Conservation (phyloP, 1,140 invertebrate species). For the Scaptomyza graminum region DNA sequence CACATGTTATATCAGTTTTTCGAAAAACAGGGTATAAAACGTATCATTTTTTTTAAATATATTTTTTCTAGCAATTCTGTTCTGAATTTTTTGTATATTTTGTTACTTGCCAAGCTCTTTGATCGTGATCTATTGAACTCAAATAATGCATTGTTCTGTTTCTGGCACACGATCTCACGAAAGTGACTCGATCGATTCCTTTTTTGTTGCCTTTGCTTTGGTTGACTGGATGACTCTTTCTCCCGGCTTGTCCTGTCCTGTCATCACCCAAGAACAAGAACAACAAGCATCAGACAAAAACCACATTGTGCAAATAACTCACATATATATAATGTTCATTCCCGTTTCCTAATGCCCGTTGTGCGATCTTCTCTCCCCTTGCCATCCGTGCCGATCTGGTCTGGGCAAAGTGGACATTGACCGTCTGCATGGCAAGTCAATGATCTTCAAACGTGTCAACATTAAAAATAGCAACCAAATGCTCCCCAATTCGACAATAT, state of each 20-base stretch:
- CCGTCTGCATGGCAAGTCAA: constrained; percentile 74
- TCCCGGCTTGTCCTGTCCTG: constrained; percentile 21
- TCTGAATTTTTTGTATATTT: no score
- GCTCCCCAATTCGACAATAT: constrained; percentile 22
- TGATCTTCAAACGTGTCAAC: constrained; percentile 81
- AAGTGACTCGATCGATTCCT: constrained; percentile 29
- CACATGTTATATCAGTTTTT: no score
- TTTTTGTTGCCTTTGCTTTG: neutral
- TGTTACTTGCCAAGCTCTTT: neutral
- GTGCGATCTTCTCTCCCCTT: constrained; percentile 5
- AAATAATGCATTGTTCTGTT: constrained; percentile 54
- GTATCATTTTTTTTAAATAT: no score
- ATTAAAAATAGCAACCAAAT: constrained; percentile 79
- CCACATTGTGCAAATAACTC: constrained; percentile 65
- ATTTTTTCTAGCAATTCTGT: no score
- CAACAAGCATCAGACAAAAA: constrained; percentile 42
- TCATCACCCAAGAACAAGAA: constrained; percentile 35
- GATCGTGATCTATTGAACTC: constrained; percentile 67
- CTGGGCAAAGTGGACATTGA: constrained; percentile 70
- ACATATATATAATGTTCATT: constrained; percentile 49
- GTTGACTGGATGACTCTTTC: constrained; percentile 6
- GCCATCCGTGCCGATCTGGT: neutral
- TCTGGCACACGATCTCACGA: constrained; percentile 51
- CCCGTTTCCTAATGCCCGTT: constrained; percentile 10
- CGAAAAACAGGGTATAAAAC: no score